Evolutionary conservation across 2,797 vertebrate genomes (phyloP).

Genomic region (Gallinago solitaria): DNA sequence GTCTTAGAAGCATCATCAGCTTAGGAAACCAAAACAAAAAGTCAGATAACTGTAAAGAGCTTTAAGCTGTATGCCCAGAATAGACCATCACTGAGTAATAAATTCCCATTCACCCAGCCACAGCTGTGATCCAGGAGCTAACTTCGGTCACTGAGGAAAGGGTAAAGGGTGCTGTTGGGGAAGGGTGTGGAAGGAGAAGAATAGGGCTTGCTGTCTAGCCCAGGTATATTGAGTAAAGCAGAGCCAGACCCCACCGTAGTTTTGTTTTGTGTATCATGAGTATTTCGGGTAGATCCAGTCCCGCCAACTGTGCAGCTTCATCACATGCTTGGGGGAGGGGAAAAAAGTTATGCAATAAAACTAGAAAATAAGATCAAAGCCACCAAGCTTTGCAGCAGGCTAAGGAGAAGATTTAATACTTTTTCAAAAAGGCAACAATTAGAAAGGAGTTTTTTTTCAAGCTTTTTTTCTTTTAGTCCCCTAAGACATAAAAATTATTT

Average conservation of each 20-base stretch:
- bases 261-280: background rate
- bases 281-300: background rate
- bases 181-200: background rate
- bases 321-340: background rate
- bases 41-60: background rate
- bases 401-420: background rate
- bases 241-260: background rate
- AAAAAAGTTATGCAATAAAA: background rate
- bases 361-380: background rate
- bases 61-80: background rate
- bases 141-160: background rate
- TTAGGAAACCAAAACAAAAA: accelerated
- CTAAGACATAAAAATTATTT: background rate
- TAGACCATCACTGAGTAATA: background rate
- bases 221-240: background rate
- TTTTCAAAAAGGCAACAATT: background rate
- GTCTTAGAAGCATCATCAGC: background rate
- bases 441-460: background rate
- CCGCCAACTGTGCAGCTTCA: background rate
- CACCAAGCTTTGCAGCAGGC: background rate
- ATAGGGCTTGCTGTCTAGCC: accelerated
- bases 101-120: background rate
- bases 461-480: background rate
- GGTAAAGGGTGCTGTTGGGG: background rate
- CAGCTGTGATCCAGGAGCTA: background rate